Evolutionary conservation across 2,113 vertebrate species (phyloP).

Genomic region (Chascanopsetta lugubris): DNA sequence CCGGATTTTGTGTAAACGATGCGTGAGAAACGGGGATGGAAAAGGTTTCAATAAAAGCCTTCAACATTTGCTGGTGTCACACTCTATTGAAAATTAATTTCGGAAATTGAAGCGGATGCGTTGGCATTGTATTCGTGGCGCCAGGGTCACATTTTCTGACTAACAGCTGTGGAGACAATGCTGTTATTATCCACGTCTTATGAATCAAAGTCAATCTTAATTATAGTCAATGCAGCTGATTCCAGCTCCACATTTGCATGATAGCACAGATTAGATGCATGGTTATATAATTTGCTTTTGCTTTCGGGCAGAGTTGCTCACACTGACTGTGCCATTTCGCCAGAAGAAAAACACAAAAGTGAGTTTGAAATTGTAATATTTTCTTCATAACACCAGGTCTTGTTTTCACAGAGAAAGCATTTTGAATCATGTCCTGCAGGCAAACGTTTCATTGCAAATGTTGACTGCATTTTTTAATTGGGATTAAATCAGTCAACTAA

Average conservation of each 20-base stretch:
- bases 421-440: background rate
- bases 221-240: constrained; percentile 40
- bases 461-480: background rate
- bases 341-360: constrained; percentile 16
- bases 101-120: constrained; percentile 7
- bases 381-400: background rate
- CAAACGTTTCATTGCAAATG: background rate
- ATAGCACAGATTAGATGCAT: constrained; percentile 35
- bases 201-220: constrained; percentile 30
- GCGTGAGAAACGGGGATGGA: constrained; percentile 6
- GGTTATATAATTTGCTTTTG: constrained; percentile 33
- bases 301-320: constrained; percentile 26
- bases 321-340: constrained; percentile 7
- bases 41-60: background rate
- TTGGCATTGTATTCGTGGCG: constrained; percentile 24
- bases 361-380: background rate
- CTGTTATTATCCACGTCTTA: constrained; percentile 25
- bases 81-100: constrained; percentile 21
- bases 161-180: constrained; percentile 32
- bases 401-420: background rate
- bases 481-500: background rate
- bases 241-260: constrained; percentile 37
- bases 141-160: constrained; percentile 14
- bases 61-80: background rate
- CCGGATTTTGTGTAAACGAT: constrained; percentile 14